A percentile compares a stretch with the other conserved stretches of the same genome.
Evolutionary conservation across 2,797 vertebrate genomes (phyloP).

Genomic region (Pelodytes ibericus): DNA sequence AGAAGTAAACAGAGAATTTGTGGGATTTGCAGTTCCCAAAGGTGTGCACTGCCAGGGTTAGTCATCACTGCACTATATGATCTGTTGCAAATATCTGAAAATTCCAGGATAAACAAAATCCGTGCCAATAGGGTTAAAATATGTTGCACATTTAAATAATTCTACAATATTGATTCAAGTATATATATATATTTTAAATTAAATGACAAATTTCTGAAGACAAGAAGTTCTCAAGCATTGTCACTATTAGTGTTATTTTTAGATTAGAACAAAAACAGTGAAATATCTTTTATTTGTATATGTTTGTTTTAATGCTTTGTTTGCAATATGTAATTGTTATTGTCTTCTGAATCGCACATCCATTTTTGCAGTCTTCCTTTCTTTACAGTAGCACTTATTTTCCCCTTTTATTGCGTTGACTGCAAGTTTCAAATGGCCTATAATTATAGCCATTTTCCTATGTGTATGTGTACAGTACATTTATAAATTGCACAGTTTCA

Average conservation of each 20-base stretch:
- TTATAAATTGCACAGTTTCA: background rate
- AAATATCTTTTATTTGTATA: background rate
- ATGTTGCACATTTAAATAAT: background rate
- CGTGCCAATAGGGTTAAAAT: slow-evolving; percentile 3
- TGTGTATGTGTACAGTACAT: background rate
- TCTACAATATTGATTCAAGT: background rate
- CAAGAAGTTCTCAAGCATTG: background rate
- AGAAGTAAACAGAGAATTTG: too few relatives aligned
- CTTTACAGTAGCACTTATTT: background rate
- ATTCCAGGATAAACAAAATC: background rate
- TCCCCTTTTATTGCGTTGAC: background rate
- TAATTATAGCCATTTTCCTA: background rate
- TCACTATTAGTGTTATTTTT: background rate
- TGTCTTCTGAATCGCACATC: background rate
- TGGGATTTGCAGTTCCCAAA: too few relatives aligned
- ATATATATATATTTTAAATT: background rate
- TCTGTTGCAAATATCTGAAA: background rate
- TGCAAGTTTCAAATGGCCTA: background rate
- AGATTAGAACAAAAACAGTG: background rate
- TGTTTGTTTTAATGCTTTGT: background rate
- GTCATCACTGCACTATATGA: slow-evolving; percentile 19
- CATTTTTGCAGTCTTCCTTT: background rate
- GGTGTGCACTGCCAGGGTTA: too few relatives aligned
- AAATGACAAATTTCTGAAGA: background rate
- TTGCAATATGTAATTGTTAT: background rate